Conservation (phyloP, 2,113 vertebrate species). For the Stictonetta naevosa region DNA sequence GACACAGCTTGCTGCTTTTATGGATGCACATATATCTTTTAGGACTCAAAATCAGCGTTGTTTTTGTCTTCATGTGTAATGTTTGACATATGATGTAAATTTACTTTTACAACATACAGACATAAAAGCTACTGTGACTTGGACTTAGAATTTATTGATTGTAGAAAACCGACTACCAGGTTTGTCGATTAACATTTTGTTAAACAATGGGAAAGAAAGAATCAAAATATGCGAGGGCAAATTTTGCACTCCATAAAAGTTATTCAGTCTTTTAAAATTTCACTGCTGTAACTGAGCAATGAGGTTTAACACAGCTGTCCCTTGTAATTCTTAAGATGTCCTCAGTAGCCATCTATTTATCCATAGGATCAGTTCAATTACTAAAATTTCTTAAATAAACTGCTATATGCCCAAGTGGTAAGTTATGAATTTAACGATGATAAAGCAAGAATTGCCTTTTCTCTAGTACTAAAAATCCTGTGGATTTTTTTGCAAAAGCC, state of each 20-base stretch:
- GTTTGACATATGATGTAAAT: conserved; percentile 76
- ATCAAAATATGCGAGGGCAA: not conserved
- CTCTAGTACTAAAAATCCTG: not conserved
- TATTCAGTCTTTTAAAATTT: not conserved
- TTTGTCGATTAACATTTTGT: conserved; percentile 39
- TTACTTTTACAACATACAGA: conserved; percentile 69
- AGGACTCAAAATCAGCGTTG: conserved; percentile 53
- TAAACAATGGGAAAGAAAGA: not conserved
- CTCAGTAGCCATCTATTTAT: not conserved
- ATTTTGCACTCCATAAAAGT: not conserved
- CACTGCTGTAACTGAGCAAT: not conserved
- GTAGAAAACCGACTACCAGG: conserved; percentile 54
- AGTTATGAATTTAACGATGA: not conserved
- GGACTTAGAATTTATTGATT: conserved; percentile 57
- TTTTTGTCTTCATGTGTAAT: conserved; percentile 66
- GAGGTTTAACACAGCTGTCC: not conserved
- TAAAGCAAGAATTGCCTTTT: not conserved
- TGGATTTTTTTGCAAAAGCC: not conserved
- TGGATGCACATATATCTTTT: conserved; percentile 61
- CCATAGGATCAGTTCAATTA: not conserved
- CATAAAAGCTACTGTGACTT: conserved; percentile 68
- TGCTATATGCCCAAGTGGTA: not conserved
- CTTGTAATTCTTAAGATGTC: not conserved
- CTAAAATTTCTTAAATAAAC: not conserved
- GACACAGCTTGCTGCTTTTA: conserved; percentile 71